A percentile compares a stretch with the other conserved stretches of the same genome.
phyloP scores from a whole-genome alignment of 2,888 invertebrate genomes.

The Sphaeridia pumilis region DNA sequence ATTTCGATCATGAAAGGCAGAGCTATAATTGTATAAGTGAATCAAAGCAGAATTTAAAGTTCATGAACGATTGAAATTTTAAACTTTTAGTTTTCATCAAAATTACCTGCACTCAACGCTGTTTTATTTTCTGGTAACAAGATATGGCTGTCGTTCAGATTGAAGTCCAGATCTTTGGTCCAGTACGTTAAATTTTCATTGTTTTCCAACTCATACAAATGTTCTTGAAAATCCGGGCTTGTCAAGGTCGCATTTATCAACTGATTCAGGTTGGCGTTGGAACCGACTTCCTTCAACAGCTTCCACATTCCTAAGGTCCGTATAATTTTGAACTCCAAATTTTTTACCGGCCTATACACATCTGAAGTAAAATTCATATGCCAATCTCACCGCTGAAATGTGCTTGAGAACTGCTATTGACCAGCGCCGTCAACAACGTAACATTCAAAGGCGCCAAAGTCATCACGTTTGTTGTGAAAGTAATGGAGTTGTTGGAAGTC shows the following conservation, averaged over 20 bases:
- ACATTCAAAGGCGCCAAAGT: constrained; percentile 20
- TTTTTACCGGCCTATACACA: too few species aligned
- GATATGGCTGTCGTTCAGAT: constrained; percentile 18
- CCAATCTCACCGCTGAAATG: background rate
- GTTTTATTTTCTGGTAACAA: constrained; percentile 26
- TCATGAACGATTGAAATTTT: background rate
- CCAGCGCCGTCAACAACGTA: constrained; percentile 3
- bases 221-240: constrained; percentile 18
- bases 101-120: constrained; percentile 17
- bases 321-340: too few species aligned
- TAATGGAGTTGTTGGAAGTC: constrained; percentile 22
- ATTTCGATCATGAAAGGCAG: constrained; percentile 27
- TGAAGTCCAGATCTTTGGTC: constrained; percentile 20
- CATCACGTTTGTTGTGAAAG: constrained; percentile 28
- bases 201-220: constrained; percentile 26
- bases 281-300: constrained; percentile 22
- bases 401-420: background rate
- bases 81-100: background rate
- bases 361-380: too few species aligned
- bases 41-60: background rate
- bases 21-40: constrained; percentile 10
- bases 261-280: constrained; percentile 26
- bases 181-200: constrained; percentile 33
- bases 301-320: constrained; percentile 29
- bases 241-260: constrained; percentile 20